Conservation (phyloP, 2,888 invertebrate genomes). For the Drosophila melanosoma region DNA sequence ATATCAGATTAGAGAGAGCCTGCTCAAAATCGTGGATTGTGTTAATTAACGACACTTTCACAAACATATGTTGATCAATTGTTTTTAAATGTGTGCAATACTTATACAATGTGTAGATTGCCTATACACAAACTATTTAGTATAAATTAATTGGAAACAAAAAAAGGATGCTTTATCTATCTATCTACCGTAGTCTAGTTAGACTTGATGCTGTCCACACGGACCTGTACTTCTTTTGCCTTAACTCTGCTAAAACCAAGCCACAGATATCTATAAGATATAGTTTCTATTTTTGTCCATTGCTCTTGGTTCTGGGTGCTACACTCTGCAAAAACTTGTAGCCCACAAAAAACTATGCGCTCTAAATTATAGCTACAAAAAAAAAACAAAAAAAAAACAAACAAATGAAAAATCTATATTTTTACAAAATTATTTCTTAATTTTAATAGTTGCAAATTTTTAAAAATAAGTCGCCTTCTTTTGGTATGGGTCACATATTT, state of each 20-base stretch:
- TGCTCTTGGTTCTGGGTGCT: constrained; percentile 25
- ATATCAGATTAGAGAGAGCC: constrained; percentile 25
- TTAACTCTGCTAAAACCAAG: constrained; percentile 35
- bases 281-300: constrained; percentile 21
- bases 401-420: constrained; percentile 20
- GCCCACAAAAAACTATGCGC: constrained; percentile 38
- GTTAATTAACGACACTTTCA: neutral
- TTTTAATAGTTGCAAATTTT: constrained; percentile 74
- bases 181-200: neutral
- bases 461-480: constrained; percentile 35
- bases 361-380: constrained; percentile 42
- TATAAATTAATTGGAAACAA: neutral
- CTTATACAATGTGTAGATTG: constrained; percentile 13
- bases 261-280: constrained; percentile 49
- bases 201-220: neutral
- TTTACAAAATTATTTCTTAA: constrained; percentile 63
- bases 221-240: constrained; percentile 27
- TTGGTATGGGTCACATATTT: constrained; percentile 32
- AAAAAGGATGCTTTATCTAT: neutral
- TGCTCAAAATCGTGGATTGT: constrained; percentile 18
- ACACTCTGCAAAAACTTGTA: constrained; percentile 36
- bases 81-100: constrained; percentile 11
- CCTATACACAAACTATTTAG: neutral
- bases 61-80: constrained; percentile 1
- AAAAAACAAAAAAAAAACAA: neutral